Conservation (phyloP, 2,888 invertebrate genomes). For the Chaetogeoica ovagalla region DNA sequence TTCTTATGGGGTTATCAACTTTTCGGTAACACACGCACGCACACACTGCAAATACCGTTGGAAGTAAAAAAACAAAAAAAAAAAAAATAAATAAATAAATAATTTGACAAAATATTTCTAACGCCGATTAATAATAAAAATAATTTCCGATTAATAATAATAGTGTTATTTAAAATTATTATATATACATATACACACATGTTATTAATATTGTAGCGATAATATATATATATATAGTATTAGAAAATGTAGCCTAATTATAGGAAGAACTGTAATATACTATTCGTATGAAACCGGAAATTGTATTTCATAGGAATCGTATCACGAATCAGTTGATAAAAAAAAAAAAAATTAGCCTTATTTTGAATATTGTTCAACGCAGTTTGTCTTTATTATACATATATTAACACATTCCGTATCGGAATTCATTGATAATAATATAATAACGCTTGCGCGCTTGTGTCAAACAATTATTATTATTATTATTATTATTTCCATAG, state of each 20-base stretch:
- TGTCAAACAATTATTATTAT: too few relatives aligned
- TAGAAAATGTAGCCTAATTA: not conserved
- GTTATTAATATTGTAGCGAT: not conserved
- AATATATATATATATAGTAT: not conserved
- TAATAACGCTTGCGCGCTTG: too few relatives aligned
- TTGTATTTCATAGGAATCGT: slow-evolving; percentile 17
- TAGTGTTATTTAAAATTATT: too few relatives aligned
- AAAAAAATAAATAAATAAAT: too few relatives aligned
- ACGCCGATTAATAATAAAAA: too few relatives aligned
- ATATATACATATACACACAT: too few relatives aligned
- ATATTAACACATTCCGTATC: not conserved
- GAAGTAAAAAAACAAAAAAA: not conserved
- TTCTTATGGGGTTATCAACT: too few relatives aligned
- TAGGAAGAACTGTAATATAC: not conserved
- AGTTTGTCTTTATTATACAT: not conserved
- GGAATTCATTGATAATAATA: slow-evolving; percentile 5
- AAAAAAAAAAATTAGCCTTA: not conserved
- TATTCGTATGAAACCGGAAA: slow-evolving; percentile 12
- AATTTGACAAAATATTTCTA: not conserved
- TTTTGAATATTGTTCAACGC: slow-evolving; percentile 13
- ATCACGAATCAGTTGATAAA: slow-evolving; percentile 20
- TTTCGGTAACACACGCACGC: too few relatives aligned
- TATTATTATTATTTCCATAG: too few relatives aligned
- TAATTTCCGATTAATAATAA: not conserved
- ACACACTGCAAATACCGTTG: not conserved